These are phyloP conservation scores for Paramuricea clavata DNA, from an alignment of 92 coral and sea anemone species.

Conservation along the genomic window DNA sequence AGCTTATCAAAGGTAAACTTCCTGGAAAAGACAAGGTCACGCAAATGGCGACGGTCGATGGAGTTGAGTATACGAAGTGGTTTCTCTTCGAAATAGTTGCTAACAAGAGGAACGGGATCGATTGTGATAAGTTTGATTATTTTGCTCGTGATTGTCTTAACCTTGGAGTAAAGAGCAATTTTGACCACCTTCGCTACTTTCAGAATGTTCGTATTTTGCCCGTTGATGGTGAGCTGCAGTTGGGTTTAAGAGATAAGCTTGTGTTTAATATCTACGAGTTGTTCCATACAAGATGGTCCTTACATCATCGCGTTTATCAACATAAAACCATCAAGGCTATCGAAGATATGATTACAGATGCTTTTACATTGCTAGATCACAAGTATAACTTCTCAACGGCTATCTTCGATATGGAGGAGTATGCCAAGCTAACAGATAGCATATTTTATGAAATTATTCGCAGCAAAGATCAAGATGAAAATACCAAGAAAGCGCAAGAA, in stretches of 20 bases:
- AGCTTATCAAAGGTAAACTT: conserved; percentile 66
- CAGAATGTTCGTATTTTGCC: conserved; percentile 81
- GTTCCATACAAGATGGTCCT: conserved; percentile 87
- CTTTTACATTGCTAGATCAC: conserved; percentile 29
- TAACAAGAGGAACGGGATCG: conserved; percentile 94
- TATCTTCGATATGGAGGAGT: conserved; percentile 88
- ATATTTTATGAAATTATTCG: conserved; percentile 82
- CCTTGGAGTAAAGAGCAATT: conserved; percentile 85
- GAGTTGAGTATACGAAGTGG: conserved; percentile 16
- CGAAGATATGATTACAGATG: conserved; percentile 65
- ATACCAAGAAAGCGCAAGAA: conserved; percentile 70
- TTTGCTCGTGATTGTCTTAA: conserved; percentile 94
- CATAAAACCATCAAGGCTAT: conserved; percentile 94
- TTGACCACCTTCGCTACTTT: conserved; percentile 87
- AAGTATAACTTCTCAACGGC: conserved; percentile 77
- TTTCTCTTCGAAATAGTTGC: conserved; percentile 84
- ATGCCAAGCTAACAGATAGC: conserved; percentile 78
- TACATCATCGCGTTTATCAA: conserved; percentile 89
- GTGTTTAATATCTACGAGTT: conserved; percentile 93
- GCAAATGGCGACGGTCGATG: neutral
- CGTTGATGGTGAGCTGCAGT: conserved; percentile 81
- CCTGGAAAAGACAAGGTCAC: conserved; percentile 37
- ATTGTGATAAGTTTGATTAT: conserved; percentile 97
- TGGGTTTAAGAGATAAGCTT: conserved; percentile 92
- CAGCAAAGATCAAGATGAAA: conserved; percentile 29